Base-by-base conservation (phyloP, 2,113 vertebrate species). In the Pelusios castaneus region DNA sequence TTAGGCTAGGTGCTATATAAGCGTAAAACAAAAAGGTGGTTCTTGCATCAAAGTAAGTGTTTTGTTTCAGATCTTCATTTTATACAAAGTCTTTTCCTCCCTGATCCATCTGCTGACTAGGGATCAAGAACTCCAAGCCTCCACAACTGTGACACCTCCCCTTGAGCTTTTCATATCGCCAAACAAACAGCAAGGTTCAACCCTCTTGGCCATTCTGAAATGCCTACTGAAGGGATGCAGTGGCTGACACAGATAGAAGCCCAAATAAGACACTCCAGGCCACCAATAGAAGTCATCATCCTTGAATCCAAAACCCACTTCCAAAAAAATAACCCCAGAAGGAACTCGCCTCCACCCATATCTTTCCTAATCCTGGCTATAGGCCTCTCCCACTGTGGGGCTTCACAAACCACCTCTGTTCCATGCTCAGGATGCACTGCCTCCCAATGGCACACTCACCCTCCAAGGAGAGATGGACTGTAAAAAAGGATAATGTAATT, bases 31-130 rank as follows among this genome's bases (percentile, higher is more conserved):
- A 52, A 89, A 55, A 29, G 55, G 45, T 10, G 54, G 29, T 2
- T 9, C 81, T 31, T 1, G 82, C 38, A 27, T 22, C 58, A 10
- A 0, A 24, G 34, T 24, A 54, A 22, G 29, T 24, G 25, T 27
- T 76, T 25, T 76, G 38, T 76, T 45, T 22, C 43, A 76, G 12
- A 24, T 45, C 45, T 27, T 45, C 12, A 76, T 38, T 11, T 75
- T 43, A 25, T 83, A 73, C 78, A 54, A 52, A 6, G n/a, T 45
- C 41, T 51, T 84, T 49, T 38, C 10, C 60, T 45, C 0, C 10
- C 19, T 13, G 2, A 2, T 9, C 31, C 31, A n/a, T 43, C 4
- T 58, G 55, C 51, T 79, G 82, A 24, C 1, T 22, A 31, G 5
- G 75, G 87, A 54, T 0, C 0, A 8, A 88, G 38, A 8, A 47